phyloP scores from a whole-genome alignment of 64 coral and sea anemone species.

The Pocillopora verrucosa region DNA sequence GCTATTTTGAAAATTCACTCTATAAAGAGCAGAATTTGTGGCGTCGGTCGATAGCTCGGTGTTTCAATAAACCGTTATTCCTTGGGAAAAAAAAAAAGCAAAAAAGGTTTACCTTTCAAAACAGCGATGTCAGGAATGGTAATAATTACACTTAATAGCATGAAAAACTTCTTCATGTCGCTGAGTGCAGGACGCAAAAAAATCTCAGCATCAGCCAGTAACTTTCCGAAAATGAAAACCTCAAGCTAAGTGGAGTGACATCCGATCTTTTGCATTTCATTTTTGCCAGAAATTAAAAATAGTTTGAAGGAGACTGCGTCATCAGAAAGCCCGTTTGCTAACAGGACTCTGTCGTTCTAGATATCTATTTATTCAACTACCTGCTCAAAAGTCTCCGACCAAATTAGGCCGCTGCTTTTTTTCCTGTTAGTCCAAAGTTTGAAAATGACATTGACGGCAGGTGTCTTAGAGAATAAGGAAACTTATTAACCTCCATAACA shows the following conservation, averaged over 20 bases:
- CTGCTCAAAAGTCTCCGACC: not conserved
- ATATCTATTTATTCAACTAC: not conserved
- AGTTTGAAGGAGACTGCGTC: not conserved
- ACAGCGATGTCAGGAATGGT: not conserved
- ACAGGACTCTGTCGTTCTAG: not conserved
- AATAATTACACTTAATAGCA: not conserved
- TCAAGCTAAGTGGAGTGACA: not conserved
- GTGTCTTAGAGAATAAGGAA: not conserved
- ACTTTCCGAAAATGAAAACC: not conserved
- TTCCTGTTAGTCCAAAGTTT: not conserved
- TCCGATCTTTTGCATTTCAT: not conserved
- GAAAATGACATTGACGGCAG: not conserved
- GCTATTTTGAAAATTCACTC: too few species aligned
- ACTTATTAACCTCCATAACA: too few species aligned
- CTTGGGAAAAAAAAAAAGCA: not conserved
- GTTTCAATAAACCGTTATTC: too few species aligned
- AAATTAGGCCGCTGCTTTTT: not conserved
- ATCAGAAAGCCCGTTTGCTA: not conserved
- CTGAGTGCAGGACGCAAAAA: not conserved
- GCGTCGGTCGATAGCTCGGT: too few species aligned
- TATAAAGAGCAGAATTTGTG: too few species aligned
- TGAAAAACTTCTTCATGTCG: not conserved
- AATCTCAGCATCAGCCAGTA: not conserved
- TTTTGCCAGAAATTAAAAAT: not conserved
- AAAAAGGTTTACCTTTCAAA: not conserved